phyloP scores from a whole-genome alignment of 2,797 vertebrate genomes.

The Anguilla megastoma region DNA sequence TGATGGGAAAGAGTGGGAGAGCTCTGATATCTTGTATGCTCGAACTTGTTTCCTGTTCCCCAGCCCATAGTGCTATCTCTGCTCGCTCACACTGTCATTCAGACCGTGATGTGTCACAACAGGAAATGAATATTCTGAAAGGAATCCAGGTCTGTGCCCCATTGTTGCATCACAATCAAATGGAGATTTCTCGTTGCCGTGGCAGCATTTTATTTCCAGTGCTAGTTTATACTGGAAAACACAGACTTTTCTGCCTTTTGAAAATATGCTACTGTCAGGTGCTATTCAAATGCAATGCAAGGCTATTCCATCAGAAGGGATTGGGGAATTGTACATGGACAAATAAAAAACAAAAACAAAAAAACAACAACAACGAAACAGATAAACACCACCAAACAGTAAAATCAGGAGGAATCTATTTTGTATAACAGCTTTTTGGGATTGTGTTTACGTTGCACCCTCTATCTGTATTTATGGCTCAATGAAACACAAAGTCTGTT shows the following conservation, averaged over 20 bases:
- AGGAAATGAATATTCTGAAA: not conserved
- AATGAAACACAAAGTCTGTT: not conserved
- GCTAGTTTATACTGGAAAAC: not conserved
- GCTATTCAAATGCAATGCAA: not conserved
- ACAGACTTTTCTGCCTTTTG: not conserved
- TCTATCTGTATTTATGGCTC: no score
- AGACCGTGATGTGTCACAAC: not conserved
- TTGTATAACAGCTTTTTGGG: not conserved
- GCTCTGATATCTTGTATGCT: conserved; percentile 27
- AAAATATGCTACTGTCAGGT: not conserved
- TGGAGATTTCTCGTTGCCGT: not conserved
- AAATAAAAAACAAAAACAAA: not conserved
- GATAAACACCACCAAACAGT: not conserved
- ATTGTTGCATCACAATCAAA: not conserved
- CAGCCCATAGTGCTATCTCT: conserved; percentile 27
- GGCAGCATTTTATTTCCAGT: not conserved
- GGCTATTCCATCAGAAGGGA: not conserved
- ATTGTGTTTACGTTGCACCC: not conserved
- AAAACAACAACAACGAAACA: not conserved
- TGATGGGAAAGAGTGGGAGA: not conserved
- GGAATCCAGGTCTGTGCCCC: not conserved
- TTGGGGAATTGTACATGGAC: not conserved
- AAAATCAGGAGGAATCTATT: not conserved
- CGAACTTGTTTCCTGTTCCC: conserved; percentile 35
- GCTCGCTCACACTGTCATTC: not conserved